phyloP scores from a whole-genome alignment of 2,797 vertebrate genomes.

The Melanotaenia trifasciata region DNA sequence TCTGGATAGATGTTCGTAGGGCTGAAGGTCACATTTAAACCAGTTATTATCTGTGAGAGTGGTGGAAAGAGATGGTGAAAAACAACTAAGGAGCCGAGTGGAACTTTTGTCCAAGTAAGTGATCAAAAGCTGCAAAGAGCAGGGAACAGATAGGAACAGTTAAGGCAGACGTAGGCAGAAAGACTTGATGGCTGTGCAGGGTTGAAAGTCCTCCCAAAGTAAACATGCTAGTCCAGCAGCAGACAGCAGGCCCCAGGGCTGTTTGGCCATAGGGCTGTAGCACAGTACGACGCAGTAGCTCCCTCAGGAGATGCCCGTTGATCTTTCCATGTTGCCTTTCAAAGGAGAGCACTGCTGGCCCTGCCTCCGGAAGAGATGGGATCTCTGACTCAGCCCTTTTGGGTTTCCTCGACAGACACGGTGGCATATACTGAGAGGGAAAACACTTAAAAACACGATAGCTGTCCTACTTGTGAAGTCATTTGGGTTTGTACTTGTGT shows the following conservation, averaged over 20 bases:
- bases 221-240: constrained; percentile 57
- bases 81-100: constrained; percentile 18
- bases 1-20: constrained; percentile 55
- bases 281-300: constrained; percentile 52
- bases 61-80: constrained; percentile 19
- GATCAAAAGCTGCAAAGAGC: constrained; percentile 19
- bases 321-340: constrained; percentile 76
- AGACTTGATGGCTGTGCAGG: constrained; percentile 59
- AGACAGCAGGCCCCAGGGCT: constrained; percentile 58
- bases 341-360: constrained; percentile 59
- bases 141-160: not conserved
- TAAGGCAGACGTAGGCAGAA: constrained; percentile 21
- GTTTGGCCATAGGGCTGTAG: constrained; percentile 62
- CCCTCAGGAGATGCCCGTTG: constrained; percentile 74
- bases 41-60: constrained; percentile 37
- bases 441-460: constrained; percentile 43
- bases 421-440: constrained; percentile 56
- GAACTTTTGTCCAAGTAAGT: constrained; percentile 12
- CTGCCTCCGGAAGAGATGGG: constrained; percentile 83
- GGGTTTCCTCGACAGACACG: constrained; percentile 80
- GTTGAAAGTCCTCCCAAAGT: constrained; percentile 79
- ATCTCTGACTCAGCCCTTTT: constrained; percentile 84
- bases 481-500: constrained; percentile 22
- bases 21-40: constrained; percentile 59
- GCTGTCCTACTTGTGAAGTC: constrained; percentile 19